Evolutionary conservation across 2,797 vertebrate genomes (phyloP).

Genomic region (Squalus acanthias): DNA sequence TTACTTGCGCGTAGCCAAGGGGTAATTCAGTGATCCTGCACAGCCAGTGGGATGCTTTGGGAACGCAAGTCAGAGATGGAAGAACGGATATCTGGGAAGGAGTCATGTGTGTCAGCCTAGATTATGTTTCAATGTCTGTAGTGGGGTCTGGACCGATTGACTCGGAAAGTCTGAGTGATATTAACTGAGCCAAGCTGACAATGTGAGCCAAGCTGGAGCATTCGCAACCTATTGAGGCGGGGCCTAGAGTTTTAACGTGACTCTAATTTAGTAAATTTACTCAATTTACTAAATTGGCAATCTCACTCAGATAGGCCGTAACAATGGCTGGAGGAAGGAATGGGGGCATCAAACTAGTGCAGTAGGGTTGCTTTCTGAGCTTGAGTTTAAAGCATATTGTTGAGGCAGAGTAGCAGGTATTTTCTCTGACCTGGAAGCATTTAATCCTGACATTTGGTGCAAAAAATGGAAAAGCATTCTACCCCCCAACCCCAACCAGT

Average conservation of each 20-base stretch:
- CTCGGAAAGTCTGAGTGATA: neutral
- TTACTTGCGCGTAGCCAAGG: neutral
- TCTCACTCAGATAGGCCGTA: neutral
- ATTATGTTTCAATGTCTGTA: neutral
- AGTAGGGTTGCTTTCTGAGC: neutral
- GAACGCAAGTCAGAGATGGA: neutral
- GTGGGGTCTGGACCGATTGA: neutral
- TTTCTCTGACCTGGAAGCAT: neutral
- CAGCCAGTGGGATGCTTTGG: neutral
- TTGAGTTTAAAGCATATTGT: neutral
- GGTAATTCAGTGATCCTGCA: neutral
- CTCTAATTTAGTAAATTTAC: neutral
- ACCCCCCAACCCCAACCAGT: neutral
- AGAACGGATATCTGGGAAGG: neutral
- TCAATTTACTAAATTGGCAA: neutral
- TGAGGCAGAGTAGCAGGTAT: neutral
- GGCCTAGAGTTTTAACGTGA: neutral
- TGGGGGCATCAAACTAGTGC: neutral
- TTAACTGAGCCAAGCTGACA: neutral
- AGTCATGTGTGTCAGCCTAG: neutral
- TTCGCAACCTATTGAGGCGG: neutral
- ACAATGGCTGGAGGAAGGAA: neutral
- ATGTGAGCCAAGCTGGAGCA: neutral
- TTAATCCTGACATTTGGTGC: neutral
- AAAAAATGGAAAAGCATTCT: neutral